Evolutionary conservation across 2,888 invertebrate species (phyloP), one percentile per base, ranked within the genome.

Genomic region (Carterocephalus palaemon): DNA sequence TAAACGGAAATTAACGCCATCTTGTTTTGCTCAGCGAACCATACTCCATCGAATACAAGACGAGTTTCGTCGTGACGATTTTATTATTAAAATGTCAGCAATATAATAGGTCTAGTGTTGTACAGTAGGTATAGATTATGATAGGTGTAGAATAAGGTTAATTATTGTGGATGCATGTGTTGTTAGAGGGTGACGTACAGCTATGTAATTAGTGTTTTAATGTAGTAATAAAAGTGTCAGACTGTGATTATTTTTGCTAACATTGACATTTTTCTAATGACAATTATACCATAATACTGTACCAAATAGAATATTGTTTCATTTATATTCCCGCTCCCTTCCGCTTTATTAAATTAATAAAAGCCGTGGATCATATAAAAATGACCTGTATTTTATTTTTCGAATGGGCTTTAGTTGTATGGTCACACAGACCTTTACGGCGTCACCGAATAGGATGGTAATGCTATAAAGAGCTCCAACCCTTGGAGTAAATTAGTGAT

Each of bases 161-260:
- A 48, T 52, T 53, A 20, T 46, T 52, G 52, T 46, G 51, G 51
- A 56, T 56, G 57, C 51, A 51, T 54, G 57, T 56, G 45, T 56
- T 33, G 24, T 47, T 37, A 38, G 41, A 24, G 24, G 37, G 38
- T 56, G 51, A 53, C 46, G 46, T 51, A 36, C 24, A 46, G 51
- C 28, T 47, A 40, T 47, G 46, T 51, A 48, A 47, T 34, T 45
- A 47, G 47, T 37, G 39, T 45, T 28, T 31, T 40, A 48, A 48
- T 45, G 42, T 46, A 45, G 37, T 57, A 57, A 52, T 75, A 67
- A 64, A 80, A 79, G 84, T 83, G 83, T 82, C 78, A 71, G 80
- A 82, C 85, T 85, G 85, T 85, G 86, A 85, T 86, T 86, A 80
- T 85, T 81, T 81, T 84, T 85, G 85, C 84, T 85, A 84, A 84